Evolutionary conservation across 1,140 invertebrate species (phyloP).

Genomic region (Maconellicoccus hirsutus): DNA sequence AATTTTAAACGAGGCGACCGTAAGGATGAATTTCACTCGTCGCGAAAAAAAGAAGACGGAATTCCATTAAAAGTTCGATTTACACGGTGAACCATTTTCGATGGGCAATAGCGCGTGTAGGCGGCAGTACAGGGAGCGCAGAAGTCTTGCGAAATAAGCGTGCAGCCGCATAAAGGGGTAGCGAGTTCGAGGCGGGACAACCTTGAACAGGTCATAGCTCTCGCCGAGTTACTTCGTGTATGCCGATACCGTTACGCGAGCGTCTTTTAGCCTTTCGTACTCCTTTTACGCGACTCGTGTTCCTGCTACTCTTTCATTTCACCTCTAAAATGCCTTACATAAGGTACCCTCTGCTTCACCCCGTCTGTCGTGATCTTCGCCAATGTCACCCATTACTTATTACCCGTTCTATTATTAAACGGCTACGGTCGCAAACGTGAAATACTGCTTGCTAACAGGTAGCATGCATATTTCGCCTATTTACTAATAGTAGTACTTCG

Average conservation of each 20-base stretch:
- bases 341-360: not conserved
- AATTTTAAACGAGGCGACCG: too few relatives aligned
- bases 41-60: not conserved
- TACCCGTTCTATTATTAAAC: constrained; percentile 2
- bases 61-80: constrained; percentile 9
- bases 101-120: constrained; percentile 6
- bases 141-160: not conserved
- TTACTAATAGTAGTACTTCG: too few relatives aligned
- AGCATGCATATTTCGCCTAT: not conserved
- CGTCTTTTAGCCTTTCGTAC: not conserved
- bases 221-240: not conserved
- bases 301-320: not conserved
- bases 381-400: constrained; percentile 3
- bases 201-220: constrained; percentile 2
- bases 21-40: too few relatives aligned
- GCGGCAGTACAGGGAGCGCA: not conserved
- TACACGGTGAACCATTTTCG: constrained; percentile 1
- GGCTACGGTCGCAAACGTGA: not conserved
- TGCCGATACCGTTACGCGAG: not conserved
- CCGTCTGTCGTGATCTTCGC: not conserved
- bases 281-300: constrained; percentile 2
- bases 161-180: not conserved
- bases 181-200: not conserved
- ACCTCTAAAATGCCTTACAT: not conserved
- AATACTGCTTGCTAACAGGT: not conserved